phyloP scores from a whole-genome alignment of 1,140 invertebrate genomes.

The Scaptomyza hsui region DNA sequence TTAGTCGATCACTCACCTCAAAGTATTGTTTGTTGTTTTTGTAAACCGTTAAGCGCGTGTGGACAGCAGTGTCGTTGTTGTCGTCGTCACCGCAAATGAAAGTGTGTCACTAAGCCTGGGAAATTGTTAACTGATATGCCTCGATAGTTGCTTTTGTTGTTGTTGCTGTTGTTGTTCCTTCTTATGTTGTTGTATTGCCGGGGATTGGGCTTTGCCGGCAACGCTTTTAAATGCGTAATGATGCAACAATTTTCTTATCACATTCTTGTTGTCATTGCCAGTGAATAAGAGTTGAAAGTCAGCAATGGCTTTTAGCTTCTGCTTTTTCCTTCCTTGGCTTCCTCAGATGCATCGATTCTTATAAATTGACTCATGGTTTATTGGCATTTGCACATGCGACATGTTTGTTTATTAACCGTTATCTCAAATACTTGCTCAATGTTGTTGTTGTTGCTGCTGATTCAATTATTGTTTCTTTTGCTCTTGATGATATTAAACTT shows the following conservation, averaged over 20 bases:
- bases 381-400: constrained; percentile 32
- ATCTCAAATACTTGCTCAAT: constrained; percentile 41
- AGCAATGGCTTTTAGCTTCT: constrained; percentile 3
- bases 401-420: constrained; percentile 44
- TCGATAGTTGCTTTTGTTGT: constrained; percentile 20
- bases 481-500: too few species aligned
- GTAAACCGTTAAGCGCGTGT: constrained; percentile 68
- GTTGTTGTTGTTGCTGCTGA: constrained; percentile 17
- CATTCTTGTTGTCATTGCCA: constrained; percentile 39
- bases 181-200: constrained; percentile 15
- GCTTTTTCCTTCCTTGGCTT: neutral
- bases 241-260: constrained; percentile 81
- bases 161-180: constrained; percentile 6
- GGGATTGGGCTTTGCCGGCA: constrained; percentile 15
- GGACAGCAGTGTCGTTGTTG: constrained; percentile 46
- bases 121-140: constrained; percentile 69
- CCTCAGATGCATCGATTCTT: constrained; percentile 19
- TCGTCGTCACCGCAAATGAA: constrained; percentile 53
- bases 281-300: constrained; percentile 27
- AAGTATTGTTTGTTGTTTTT: constrained; percentile 2
- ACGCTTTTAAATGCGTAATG: constrained; percentile 62
- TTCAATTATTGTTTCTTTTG: constrained; percentile 34
- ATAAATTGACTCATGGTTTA: constrained; percentile 36
- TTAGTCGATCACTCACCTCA: neutral
- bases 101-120: constrained; percentile 78